Conservation (phyloP, 2,888 invertebrate species). For the Venustoraphidia nigricollis region DNA sequence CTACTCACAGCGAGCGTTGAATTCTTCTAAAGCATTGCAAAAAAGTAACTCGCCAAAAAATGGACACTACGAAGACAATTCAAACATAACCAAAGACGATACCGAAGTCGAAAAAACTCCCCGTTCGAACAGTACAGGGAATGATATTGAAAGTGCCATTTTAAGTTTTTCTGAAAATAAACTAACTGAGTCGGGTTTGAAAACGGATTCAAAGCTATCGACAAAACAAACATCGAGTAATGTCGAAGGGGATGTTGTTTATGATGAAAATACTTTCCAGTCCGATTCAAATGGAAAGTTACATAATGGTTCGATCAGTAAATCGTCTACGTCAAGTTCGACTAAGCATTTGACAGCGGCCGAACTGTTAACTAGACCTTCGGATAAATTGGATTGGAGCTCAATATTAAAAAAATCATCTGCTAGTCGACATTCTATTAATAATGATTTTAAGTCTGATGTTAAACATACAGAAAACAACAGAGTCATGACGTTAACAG, state of each 20-base stretch:
- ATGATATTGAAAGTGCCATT: conserved; percentile 5
- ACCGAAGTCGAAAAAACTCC: neutral
- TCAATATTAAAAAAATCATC: neutral
- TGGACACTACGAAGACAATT: too few species aligned
- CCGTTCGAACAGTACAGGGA: conserved; percentile 2
- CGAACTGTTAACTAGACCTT: neutral
- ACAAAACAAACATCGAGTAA: too few species aligned
- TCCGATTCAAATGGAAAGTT: neutral
- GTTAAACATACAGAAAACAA: neutral
- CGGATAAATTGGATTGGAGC: neutral
- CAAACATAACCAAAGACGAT: too few species aligned
- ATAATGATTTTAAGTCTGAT: neutral
- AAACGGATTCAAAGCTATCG: too few species aligned
- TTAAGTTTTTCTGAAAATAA: neutral
- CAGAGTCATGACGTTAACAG: neutral
- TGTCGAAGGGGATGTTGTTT: too few species aligned
- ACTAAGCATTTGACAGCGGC: conserved; percentile 3
- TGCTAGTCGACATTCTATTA: neutral
- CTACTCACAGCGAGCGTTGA: too few species aligned
- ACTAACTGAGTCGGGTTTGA: too few species aligned
- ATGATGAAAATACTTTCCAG: neutral
- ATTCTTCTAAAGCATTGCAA: too few species aligned
- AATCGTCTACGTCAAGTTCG: neutral
- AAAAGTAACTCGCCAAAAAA: too few species aligned
- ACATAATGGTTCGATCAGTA: neutral